Percentiles rank a stretch among this genome's conserved stretches.
Conservation (phyloP, 2,888 invertebrate species). For the Notodonta dromedarius region DNA sequence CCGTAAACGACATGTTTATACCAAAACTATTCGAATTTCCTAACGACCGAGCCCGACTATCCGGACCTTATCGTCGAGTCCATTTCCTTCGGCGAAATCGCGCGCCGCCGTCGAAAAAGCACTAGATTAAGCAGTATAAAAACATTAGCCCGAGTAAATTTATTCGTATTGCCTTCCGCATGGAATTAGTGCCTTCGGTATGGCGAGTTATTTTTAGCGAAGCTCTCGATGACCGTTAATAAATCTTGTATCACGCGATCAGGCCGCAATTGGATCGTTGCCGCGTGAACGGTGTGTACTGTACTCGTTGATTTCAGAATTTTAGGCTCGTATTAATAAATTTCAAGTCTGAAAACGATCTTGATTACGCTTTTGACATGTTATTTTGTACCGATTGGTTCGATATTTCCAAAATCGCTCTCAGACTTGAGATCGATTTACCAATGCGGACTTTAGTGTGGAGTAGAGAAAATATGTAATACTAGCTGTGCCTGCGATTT, state of each 20-base stretch:
- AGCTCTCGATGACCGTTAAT: constrained; percentile 44
- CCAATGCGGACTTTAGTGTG: no score
- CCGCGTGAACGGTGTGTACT: background rate
- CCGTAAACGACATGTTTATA: constrained; percentile 13
- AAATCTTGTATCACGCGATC: constrained; percentile 42
- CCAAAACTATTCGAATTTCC: constrained; percentile 28
- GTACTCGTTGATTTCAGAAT: background rate
- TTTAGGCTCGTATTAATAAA: background rate
- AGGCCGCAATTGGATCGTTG: constrained; percentile 6
- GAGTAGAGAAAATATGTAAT: no score
- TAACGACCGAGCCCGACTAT: constrained; percentile 31
- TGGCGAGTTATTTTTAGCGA: constrained; percentile 43
- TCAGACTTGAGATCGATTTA: no score
- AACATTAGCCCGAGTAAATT: constrained; percentile 52
- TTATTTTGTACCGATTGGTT: no score
- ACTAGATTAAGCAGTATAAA: constrained; percentile 44
- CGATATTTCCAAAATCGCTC: no score
- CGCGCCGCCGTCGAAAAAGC: constrained; percentile 33
- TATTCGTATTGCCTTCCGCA: constrained; percentile 53
- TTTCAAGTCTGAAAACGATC: no score
- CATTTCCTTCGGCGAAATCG: constrained; percentile 39
- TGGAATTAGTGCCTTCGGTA: constrained; percentile 50
- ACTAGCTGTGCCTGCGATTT: no score
- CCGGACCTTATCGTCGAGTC: constrained; percentile 29
- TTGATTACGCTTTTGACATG: no score